A percentile compares a stretch with the other conserved stretches of the same genome.
These are phyloP conservation scores for Colostygia pectinataria DNA, from an alignment of 2,888 invertebrate species.

Conservation along the genomic window DNA sequence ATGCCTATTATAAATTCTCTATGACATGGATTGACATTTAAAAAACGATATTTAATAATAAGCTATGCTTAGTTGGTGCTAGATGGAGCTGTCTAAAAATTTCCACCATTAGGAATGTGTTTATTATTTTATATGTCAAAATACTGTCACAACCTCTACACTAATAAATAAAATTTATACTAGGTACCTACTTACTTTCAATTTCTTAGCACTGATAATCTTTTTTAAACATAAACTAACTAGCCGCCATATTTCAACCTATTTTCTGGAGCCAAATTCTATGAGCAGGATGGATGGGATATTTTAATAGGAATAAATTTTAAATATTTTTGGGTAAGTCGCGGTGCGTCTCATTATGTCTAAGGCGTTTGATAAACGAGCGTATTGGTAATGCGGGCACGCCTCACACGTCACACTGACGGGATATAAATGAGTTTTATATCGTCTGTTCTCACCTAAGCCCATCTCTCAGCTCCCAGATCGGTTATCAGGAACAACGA, in stretches of 20 bases:
- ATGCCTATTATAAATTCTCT: too few relatives aligned
- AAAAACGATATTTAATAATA: too few relatives aligned
- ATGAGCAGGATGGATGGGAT: constrained; percentile 51
- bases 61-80: too few relatives aligned
- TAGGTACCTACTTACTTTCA: not conserved
- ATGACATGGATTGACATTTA: too few relatives aligned
- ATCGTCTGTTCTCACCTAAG: constrained; percentile 78
- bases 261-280: constrained; percentile 44
- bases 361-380: constrained; percentile 77
- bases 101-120: too few relatives aligned
- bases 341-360: constrained; percentile 77
- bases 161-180: too few relatives aligned
- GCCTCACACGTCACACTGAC: constrained; percentile 73
- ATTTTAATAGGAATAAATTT: constrained; percentile 66
- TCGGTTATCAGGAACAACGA: constrained; percentile 67
- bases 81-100: too few relatives aligned
- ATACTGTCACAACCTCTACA: too few relatives aligned
- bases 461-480: constrained; percentile 66
- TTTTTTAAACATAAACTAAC: constrained; percentile 27
- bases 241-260: constrained; percentile 38
- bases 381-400: constrained; percentile 77
- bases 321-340: constrained; percentile 64
- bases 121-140: too few relatives aligned
- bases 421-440: constrained; percentile 80
- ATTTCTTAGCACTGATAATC: constrained; percentile 1